Conservation (phyloP, 2,888 invertebrate genomes). For the Sphecodes monilicornis region DNA sequence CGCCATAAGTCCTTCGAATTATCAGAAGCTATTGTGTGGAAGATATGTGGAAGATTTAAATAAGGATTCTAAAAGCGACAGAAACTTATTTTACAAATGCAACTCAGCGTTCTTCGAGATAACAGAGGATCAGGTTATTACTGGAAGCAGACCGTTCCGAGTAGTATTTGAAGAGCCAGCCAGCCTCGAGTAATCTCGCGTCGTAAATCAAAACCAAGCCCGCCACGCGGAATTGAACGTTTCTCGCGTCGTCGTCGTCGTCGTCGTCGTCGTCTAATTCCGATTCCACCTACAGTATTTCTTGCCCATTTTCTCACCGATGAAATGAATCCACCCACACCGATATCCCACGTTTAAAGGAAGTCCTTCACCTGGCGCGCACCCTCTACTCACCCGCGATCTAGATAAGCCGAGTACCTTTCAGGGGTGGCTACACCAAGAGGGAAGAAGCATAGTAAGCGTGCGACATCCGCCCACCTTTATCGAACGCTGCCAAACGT, state of each 20-base stretch:
- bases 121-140: background rate
- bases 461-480: background rate
- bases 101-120: background rate
- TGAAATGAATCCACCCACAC: background rate
- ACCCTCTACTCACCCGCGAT: conserved; percentile 32
- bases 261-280: background rate
- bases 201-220: conserved; percentile 2
- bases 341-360: background rate
- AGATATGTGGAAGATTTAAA: too few relatives aligned
- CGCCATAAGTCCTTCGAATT: too few relatives aligned
- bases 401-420: conserved; percentile 38
- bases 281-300: background rate
- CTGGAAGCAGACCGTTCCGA: background rate
- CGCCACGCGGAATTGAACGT: background rate
- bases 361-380: conserved; percentile 11
- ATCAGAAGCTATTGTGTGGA: too few relatives aligned
- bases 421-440: conserved; percentile 34
- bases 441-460: conserved; percentile 24
- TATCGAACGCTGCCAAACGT: conserved; percentile 22
- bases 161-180: conserved; percentile 14
- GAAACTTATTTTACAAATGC: background rate
- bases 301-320: background rate
- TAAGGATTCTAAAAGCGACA: background rate
- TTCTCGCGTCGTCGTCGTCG: background rate
- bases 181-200: background rate